Evolutionary conservation across 1,140 invertebrate species (phyloP).

Genomic region (Rhyacophila brunnea): DNA sequence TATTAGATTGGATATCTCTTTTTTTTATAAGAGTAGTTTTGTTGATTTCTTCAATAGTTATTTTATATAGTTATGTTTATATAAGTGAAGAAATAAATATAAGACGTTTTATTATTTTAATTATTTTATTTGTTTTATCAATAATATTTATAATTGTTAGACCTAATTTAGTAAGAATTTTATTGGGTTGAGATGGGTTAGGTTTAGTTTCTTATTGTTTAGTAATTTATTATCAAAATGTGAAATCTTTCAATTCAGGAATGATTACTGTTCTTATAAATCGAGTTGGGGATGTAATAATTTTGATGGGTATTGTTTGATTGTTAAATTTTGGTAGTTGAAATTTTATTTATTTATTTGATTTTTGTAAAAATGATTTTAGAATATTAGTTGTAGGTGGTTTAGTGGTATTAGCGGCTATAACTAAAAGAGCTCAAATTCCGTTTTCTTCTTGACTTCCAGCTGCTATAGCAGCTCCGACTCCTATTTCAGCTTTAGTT

Average conservation of each 20-base stretch:
- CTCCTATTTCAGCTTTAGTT: conserved; percentile 68
- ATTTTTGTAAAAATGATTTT: conserved; percentile 47
- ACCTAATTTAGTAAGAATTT: conserved; percentile 65
- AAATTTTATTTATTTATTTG: conserved; percentile 54
- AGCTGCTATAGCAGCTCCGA: conserved; percentile 67
- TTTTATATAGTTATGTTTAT: too few relatives aligned
- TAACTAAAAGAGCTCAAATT: conserved; percentile 74
- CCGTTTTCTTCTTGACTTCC: conserved; percentile 69
- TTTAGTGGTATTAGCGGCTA: conserved; percentile 56
- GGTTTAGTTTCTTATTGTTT: conserved; percentile 66
- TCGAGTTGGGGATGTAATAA: conserved; percentile 60
- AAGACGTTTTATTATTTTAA: conserved; percentile 60
- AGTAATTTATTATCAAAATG: conserved; percentile 65
- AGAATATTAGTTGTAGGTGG: conserved; percentile 47
- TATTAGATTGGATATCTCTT: conserved; percentile 60
- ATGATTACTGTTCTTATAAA: conserved; percentile 64
- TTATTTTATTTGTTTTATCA: conserved; percentile 65
- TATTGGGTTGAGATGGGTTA: conserved; percentile 68
- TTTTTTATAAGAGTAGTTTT: conserved; percentile 59
- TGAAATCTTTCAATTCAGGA: conserved; percentile 58
- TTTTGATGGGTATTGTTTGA: conserved; percentile 58
- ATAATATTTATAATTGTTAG: conserved; percentile 68
- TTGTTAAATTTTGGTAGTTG: conserved; percentile 55
- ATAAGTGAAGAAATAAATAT: conserved; percentile 52
- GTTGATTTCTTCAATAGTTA: conserved; percentile 63